These are phyloP conservation scores for Aelia acuminata DNA, from an alignment of 2,888 invertebrate species.

Conservation along the genomic window DNA sequence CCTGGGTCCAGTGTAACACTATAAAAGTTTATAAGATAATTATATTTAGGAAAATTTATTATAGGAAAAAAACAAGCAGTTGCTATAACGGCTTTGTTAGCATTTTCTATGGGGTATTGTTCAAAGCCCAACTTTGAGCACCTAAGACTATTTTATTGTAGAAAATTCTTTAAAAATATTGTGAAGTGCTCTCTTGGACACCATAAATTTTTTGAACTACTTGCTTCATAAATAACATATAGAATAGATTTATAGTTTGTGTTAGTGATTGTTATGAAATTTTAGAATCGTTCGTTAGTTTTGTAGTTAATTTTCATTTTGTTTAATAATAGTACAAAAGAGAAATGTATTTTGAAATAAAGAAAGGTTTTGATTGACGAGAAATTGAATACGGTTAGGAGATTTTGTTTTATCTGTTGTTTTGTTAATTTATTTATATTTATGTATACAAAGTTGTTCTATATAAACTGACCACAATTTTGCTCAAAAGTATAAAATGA, in stretches of 20 bases:
- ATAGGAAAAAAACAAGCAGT: conserved; percentile 55
- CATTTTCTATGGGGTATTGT: conserved; percentile 54
- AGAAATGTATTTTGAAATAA: conserved; percentile 58
- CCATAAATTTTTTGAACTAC: conserved; percentile 58
- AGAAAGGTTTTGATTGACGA: conserved; percentile 34
- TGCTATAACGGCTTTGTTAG: conserved; percentile 51
- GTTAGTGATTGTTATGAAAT: conserved; percentile 58
- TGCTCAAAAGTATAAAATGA: conserved; percentile 59
- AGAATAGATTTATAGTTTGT: conserved; percentile 60
- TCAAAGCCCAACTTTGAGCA: conserved; percentile 55
- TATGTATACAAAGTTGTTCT: conserved; percentile 52
- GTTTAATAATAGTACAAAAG: conserved; percentile 58
- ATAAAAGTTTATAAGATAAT: conserved; percentile 55
- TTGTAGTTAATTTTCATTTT: conserved; percentile 56
- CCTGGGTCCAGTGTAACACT: conserved; percentile 60
- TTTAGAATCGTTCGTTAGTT: conserved; percentile 57
- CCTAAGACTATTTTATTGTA: conserved; percentile 58
- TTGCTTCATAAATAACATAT: conserved; percentile 56
- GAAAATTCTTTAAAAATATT: conserved; percentile 26
- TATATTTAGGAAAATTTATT: conserved; percentile 52
- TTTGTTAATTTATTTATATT: conserved; percentile 47
- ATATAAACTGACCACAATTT: conserved; percentile 57
- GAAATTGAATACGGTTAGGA: conserved; percentile 50
- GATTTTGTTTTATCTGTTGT: conserved; percentile 30
- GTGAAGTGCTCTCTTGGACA: conserved; percentile 59